phyloP scores from a whole-genome alignment of 2,113 vertebrate species.

The Castor canadensis region DNA sequence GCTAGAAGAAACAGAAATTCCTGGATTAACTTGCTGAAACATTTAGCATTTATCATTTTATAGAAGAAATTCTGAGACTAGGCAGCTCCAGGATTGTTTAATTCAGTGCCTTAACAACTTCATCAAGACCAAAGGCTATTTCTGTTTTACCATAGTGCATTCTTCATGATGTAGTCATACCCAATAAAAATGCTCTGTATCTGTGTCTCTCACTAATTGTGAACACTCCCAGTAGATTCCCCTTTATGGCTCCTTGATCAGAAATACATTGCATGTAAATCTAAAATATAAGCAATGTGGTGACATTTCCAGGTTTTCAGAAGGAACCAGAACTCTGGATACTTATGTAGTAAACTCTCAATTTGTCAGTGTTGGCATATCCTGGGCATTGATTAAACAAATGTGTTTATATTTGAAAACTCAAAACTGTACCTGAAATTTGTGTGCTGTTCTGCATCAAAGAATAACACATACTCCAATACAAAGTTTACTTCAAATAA shows the following conservation, averaged over 20 bases:
- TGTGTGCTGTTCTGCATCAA: not conserved
- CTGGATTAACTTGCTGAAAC: not conserved
- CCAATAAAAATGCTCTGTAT: not conserved
- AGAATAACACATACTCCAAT: not conserved
- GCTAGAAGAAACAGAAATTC: not conserved
- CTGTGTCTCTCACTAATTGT: not conserved
- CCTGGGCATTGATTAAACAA: no score
- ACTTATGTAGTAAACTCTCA: no score
- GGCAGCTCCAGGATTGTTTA: not conserved
- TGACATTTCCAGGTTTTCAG: not conserved
- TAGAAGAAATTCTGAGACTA: not conserved
- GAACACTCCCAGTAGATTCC: not conserved
- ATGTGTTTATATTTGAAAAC: no score
- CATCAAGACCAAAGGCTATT: not conserved
- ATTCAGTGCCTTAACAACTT: not conserved
- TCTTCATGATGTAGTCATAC: not conserved
- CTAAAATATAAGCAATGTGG: no score
- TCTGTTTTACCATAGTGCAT: not conserved
- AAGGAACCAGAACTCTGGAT: not conserved
- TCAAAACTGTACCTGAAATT: no score
- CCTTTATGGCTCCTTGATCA: not conserved
- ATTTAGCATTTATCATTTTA: not conserved
- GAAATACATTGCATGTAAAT: constrained; percentile 8
- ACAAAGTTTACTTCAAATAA: not conserved
- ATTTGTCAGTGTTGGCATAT: no score